Evolutionary conservation across 1,140 invertebrate genomes (phyloP), one percentile per base, ranked within the genome.

Genomic region (fruit fly (Drosophila melanogaster)): DNA sequence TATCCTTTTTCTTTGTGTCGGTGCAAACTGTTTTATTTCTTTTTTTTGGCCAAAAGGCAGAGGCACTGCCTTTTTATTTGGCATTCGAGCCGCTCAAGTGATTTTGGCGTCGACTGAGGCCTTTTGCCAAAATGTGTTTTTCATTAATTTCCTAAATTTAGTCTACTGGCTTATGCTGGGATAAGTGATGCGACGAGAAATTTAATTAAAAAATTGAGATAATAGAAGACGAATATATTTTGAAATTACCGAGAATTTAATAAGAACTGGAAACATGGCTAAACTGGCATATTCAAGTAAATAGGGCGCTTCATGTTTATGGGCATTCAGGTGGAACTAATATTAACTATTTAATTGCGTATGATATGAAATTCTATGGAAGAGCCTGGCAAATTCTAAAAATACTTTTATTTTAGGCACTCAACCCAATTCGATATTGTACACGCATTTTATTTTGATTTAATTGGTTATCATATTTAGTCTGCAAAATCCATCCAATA

Each of bases 131-230:
- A 77, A 77, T 73, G 75, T 69, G 80, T 76, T 79, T 79, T 74
- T 79, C 80, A 70, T 89, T 83, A 76, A 86, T 77, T 79, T 87
- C 79, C 78, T 74, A 77, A 87, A 79, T 87, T 87, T 62, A 83
- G 75, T 73, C 71, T 66, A 66, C 79, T 85, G 73, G 61, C 70
- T 78, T 86, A 85, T 59, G 73, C 67, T 58, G 64, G 56, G 58
- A 58, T 64, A 66, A 79, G 57, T 62, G 56, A 79, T 44, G 60
- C 69, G 47, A 24, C 44, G 40, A 47, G 41, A 64, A 75, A 77
- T 77, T 77, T 73, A 77, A 77, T 77, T 77, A 77, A 70, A 77
- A 77, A 77, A 69, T 53, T 61, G 56, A 40, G 77, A 44, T 77
- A 54, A 41, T 54, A 58, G 61, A 22, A 47, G 35, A 38, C 54